These are phyloP conservation scores for Bombus turneri DNA, from an alignment of 1,140 invertebrate species.

Conservation along the genomic window DNA sequence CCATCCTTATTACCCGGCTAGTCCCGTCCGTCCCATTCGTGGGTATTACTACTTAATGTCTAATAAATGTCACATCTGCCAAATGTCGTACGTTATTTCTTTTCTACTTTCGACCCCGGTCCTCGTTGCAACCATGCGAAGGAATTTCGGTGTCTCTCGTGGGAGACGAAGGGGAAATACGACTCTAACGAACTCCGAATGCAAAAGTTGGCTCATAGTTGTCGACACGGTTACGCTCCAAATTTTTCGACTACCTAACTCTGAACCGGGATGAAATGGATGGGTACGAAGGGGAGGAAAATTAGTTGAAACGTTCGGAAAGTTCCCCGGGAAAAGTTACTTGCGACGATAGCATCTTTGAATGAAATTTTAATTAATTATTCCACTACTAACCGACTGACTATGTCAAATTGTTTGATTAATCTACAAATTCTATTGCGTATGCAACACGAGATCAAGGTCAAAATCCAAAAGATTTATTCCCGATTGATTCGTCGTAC, in stretches of 20 bases:
- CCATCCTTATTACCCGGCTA: constrained; percentile 78
- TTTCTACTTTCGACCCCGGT: constrained; percentile 22
- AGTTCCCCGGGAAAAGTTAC: constrained; percentile 21
- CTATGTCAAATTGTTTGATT: constrained; percentile 34
- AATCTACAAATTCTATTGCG: neutral
- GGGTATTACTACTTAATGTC: constrained; percentile 82
- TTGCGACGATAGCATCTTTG: constrained; percentile 41
- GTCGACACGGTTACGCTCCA: constrained; percentile 41
- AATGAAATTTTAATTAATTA: constrained; percentile 50
- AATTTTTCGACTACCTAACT: constrained; percentile 52
- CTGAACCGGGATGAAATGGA: neutral
- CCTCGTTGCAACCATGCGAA: constrained; percentile 7
- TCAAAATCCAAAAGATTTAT: constrained; percentile 22
- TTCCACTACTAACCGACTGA: neutral
- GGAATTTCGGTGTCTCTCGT: constrained; percentile 53
- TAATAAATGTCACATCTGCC: constrained; percentile 81
- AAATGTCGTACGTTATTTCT: constrained; percentile 65
- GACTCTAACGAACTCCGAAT: constrained; percentile 40
- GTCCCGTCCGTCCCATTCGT: constrained; percentile 75
- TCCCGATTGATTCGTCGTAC: neutral
- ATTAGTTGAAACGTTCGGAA: constrained; percentile 41
- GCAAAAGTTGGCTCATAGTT: constrained; percentile 62
- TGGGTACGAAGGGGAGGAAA: neutral
- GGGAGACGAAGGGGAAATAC: neutral
- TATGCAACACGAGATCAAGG: too few species aligned